These are phyloP conservation scores for Melanocharis versteri DNA, from an alignment of 2,113 vertebrate species.

Conservation along the genomic window DNA sequence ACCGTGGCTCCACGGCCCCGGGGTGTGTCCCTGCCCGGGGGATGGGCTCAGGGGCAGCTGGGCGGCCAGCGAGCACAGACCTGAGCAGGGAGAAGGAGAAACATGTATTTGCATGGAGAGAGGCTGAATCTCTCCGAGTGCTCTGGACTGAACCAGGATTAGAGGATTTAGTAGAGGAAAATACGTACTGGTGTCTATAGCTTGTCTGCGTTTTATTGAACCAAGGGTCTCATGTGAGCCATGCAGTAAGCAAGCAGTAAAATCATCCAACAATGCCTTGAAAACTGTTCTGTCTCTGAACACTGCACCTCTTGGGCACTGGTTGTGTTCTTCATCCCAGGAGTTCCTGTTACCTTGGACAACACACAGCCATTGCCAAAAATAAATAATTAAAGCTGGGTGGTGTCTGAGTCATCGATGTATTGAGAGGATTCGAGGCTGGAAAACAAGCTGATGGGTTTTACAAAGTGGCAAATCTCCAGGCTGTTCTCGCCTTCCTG, in stretches of 20 bases:
- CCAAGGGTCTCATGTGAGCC: not conserved
- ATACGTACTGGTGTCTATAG: not conserved
- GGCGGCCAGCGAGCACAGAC: not conserved
- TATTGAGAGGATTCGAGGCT: not conserved
- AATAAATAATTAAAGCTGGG: not conserved
- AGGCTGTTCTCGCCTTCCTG: not conserved
- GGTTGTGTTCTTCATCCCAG: not conserved
- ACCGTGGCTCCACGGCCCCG: accelerated
- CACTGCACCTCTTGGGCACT: not conserved
- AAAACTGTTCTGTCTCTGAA: conserved; percentile 20
- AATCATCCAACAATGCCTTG: conserved; percentile 32
- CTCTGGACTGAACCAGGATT: not conserved
- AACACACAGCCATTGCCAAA: not conserved
- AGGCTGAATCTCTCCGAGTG: not conserved
- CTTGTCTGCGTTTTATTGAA: conserved; percentile 49
- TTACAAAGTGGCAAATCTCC: conserved; percentile 4
- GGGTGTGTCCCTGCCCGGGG: not conserved
- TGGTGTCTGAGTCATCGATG: not conserved
- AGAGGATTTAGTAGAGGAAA: not conserved
- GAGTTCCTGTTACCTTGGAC: not conserved
- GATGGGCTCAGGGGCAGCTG: not conserved
- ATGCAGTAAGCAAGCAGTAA: conserved; percentile 8
- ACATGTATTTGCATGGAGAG: not conserved
- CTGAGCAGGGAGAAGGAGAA: not conserved
- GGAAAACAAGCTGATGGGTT: not conserved